Base-by-base conservation (phyloP, 2,113 vertebrate species). In the Platycercus adscitus region DNA sequence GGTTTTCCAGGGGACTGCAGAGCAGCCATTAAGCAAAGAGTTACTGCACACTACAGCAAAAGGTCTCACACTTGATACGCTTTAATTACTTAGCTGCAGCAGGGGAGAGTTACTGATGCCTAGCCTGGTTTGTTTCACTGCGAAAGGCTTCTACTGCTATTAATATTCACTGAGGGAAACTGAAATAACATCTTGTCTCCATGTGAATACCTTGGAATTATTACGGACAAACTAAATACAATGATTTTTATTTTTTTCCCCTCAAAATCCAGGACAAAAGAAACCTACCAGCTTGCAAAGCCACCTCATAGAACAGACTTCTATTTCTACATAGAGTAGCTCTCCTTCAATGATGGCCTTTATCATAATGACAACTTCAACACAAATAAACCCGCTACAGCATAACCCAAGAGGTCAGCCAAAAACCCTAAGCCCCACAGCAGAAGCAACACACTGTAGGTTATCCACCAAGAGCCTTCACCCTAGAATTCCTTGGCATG, bases 91-190 rank as follows among this genome's bases (percentile, higher is more conserved):
- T 20, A 28, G 61, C 31, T 8, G 80, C 76, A 61, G 89, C 28
- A 69, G 60, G 6, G 64, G 29, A 91, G 69, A 55, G 71, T 63
- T 69, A 90, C 71, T 11, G 20, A 86, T 84, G 90, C 83, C 88
- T 78, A 5, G 35, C 11, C 89, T 86, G 94, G 44, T 92, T 46
- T 72, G 90, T 84, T 86, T 84, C 46, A 47, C 93, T 15, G 10
- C 29, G 61, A 91, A 95, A 92, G 23, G 52, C 61, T 92, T 77
- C 94, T 70, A 25, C 78, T 35, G 49, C 76, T 86, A 85, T 87
- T 88, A 95, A 96, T 88, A 94, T 76, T 89, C 95, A 94, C 89
- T 73, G 61, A 85, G 85, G 65, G 83, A 91, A 83, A 85, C 41
- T 10, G 37, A 94, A 95, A 86, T 52, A 76, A 77, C 6, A 4